Evolutionary conservation across 2,888 invertebrate species (phyloP), one percentile per base, ranked within the genome.

Genomic region (Mesopsocus fuscifrons): DNA sequence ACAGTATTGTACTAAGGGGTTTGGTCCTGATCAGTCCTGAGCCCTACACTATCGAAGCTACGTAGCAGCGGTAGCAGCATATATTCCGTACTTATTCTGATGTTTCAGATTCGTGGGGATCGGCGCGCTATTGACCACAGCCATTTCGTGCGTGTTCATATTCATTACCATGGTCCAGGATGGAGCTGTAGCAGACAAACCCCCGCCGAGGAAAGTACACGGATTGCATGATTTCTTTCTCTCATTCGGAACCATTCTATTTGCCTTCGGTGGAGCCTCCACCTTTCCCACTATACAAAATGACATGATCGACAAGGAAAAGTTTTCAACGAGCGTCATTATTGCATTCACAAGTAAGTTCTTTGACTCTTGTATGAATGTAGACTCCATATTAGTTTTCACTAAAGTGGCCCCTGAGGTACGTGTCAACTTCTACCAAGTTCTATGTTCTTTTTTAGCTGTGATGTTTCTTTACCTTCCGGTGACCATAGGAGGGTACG

Each of bases 221-320:
- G 66, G 66, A 1, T 71, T 75, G 54, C 60, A 63, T 45, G 71
- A 73, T 47, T 77, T 79, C 59, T 77, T 75, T 56, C 57, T 77
- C 21, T 70, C 77, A 1, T 73, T 77, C 52, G 78, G 79, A 5
- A 74, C 73, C 5, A 70, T 79, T 45, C 62, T 77, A 56, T 80
- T 78, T 55, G 68, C 77, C 0, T 78, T 77, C 53, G 77, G 78
- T 3, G 79, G 79, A 2, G 77, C 77, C 4, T 73, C 77, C 1
- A 72, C 76, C 2, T 82, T 82, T 59, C 81, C 81, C 2, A 81
- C 80, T 1, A 77, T 82, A 43, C 81, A 81, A 56, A 77, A 79
- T 51, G 81, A 82, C 53, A 82, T 81, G 80, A 59, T 60, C 17
- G 68, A 77, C 47, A 74, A 73, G 52, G 59, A 59, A 4, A 65